A percentile compares a stretch with the other conserved stretches of the same genome.
These are phyloP conservation scores for Pseudochirops corinnae DNA, from an alignment of 2,797 vertebrate genomes.

Conservation along the genomic window DNA sequence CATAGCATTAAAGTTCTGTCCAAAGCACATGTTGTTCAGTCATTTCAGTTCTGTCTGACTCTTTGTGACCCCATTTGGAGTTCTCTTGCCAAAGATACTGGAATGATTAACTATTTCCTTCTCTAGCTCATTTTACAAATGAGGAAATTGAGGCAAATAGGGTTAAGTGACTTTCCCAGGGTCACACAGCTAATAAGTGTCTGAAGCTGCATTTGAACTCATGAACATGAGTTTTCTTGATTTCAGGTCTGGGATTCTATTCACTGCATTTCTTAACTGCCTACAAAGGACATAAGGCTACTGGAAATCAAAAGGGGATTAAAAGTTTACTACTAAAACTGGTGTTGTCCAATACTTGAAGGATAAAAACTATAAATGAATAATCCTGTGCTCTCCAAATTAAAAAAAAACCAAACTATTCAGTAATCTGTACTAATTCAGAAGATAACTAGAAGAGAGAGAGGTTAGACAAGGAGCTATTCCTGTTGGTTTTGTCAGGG, in stretches of 20 bases:
- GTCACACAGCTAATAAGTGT: neutral
- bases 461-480: neutral
- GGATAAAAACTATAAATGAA: neutral
- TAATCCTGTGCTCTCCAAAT: neutral
- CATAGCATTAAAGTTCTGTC: neutral
- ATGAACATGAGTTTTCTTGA: too few species aligned
- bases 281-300: neutral
- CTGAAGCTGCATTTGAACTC: too few species aligned
- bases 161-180: neutral
- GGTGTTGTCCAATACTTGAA: neutral
- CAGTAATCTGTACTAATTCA: too few species aligned
- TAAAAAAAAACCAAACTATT: too few species aligned
- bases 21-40: neutral
- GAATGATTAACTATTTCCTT: neutral
- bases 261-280: neutral
- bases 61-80: too few species aligned
- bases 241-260: neutral
- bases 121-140: neutral
- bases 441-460: neutral
- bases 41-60: neutral
- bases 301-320: neutral
- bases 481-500: neutral
- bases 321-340: neutral
- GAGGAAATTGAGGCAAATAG: neutral
- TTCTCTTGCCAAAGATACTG: too few species aligned